A percentile compares a stretch with the other conserved stretches of the same genome.
Evolutionary conservation across 2,888 invertebrate genomes (phyloP).

Genomic region (Tenthredo distinguenda): DNA sequence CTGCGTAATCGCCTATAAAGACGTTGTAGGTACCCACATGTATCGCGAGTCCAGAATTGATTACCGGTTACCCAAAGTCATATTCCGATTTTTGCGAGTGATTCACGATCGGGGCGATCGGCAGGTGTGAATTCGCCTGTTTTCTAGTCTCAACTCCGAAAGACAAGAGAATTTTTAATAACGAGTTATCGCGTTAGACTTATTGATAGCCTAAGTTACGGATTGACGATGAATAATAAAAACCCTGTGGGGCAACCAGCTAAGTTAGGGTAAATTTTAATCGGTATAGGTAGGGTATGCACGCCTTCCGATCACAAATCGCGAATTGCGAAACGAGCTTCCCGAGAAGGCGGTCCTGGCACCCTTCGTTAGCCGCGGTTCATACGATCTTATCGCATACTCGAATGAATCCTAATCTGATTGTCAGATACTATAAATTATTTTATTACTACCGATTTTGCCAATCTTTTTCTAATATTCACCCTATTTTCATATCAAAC

Average conservation of each 20-base stretch:
- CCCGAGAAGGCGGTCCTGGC: conserved; percentile 24
- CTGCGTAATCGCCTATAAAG: background rate
- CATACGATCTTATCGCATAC: conserved; percentile 23
- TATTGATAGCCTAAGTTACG: background rate
- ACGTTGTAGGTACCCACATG: background rate
- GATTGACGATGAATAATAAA: conserved; percentile 2
- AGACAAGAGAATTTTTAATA: background rate
- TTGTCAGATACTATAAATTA: conserved; percentile 1
- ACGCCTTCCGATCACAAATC: conserved; percentile 40
- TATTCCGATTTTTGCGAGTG: background rate
- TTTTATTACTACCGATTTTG: conserved; percentile 11
- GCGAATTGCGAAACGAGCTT: conserved; percentile 21
- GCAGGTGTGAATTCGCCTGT: background rate
- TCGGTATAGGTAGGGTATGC: conserved; percentile 8
- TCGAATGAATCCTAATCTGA: conserved; percentile 38
- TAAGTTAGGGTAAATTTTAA: conserved; percentile 21
- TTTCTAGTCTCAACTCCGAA: background rate
- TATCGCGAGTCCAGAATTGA: background rate
- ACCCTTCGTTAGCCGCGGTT: conserved; percentile 33
- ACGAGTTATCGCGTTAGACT: background rate
- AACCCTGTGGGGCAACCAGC: background rate
- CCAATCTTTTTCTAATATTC: background rate
- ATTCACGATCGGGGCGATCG: background rate
- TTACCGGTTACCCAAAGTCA: background rate
- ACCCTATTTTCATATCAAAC: background rate